phyloP scores from a whole-genome alignment of 2,888 invertebrate species.

The Carpatolechia fugitivella region DNA sequence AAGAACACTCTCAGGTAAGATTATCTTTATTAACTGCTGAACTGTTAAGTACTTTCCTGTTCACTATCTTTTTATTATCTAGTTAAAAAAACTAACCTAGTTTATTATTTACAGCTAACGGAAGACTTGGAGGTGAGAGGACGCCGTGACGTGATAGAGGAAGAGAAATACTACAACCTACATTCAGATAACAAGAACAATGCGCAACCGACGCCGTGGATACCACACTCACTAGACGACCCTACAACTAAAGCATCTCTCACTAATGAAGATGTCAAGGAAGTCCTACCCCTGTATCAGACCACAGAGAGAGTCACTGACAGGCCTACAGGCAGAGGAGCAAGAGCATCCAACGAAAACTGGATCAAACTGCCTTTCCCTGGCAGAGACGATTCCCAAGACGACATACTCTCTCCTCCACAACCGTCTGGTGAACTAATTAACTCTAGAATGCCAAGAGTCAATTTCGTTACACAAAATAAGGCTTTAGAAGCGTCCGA shows the following conservation, averaged over 20 bases:
- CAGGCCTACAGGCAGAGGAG: constrained; percentile 79
- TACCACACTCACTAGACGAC: constrained; percentile 63
- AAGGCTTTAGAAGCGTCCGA: constrained; percentile 72
- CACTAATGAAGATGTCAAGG: constrained; percentile 51
- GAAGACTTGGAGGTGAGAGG: constrained; percentile 49
- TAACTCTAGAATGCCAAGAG: constrained; percentile 80
- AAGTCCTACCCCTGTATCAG: constrained; percentile 50
- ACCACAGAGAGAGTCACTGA: constrained; percentile 70
- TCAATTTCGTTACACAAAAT: constrained; percentile 83
- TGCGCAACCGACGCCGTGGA: constrained; percentile 52
- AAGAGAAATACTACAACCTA: constrained; percentile 67
- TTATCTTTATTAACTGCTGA: too few relatives aligned
- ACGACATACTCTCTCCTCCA: constrained; percentile 73
- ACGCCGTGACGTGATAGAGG: constrained; percentile 70
- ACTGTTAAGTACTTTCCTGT: neutral
- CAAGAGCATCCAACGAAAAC: constrained; percentile 79
- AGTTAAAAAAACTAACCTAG: neutral
- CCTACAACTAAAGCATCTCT: constrained; percentile 67
- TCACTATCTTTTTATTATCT: neutral
- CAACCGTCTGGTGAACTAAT: constrained; percentile 76
- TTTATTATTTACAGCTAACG: constrained; percentile 38
- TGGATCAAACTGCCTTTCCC: constrained; percentile 81
- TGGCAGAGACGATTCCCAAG: constrained; percentile 49
- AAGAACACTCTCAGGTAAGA: constrained; percentile 16
- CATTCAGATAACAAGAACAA: constrained; percentile 49